These are phyloP conservation scores for Celastrina argiolus DNA, from an alignment of 2,888 invertebrate species.

Conservation along the genomic window DNA sequence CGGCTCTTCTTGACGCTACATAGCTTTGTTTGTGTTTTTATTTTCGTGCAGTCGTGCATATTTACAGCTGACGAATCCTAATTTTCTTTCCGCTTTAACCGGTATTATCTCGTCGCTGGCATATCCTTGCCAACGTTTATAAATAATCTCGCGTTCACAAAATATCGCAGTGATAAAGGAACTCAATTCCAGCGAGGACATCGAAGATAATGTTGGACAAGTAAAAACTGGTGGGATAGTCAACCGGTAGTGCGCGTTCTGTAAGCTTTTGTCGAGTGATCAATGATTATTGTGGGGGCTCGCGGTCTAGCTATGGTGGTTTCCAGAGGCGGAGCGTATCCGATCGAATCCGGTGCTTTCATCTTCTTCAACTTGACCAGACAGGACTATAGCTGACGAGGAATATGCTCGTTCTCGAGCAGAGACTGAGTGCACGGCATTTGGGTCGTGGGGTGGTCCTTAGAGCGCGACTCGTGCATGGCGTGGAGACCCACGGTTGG, in stretches of 20 bases:
- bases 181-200: constrained; percentile 20
- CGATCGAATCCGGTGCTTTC: constrained; percentile 64
- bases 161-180: constrained; percentile 24
- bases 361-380: constrained; percentile 70
- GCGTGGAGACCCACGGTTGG: constrained; percentile 66
- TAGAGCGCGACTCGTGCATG: constrained; percentile 61
- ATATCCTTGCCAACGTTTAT: constrained; percentile 25
- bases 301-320: constrained; percentile 68
- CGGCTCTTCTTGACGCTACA: constrained; percentile 46
- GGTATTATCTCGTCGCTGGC: constrained; percentile 41
- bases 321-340: constrained; percentile 52
- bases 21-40: constrained; percentile 30
- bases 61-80: constrained; percentile 43
- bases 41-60: constrained; percentile 27
- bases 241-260: constrained; percentile 33
- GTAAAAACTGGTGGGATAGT: constrained; percentile 41
- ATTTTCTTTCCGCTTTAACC: constrained; percentile 40
- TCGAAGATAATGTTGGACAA: constrained; percentile 70
- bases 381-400: constrained; percentile 75
- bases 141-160: constrained; percentile 20
- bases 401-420: constrained; percentile 73
- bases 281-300: constrained; percentile 65
- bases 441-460: constrained; percentile 59
- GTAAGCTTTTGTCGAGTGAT: constrained; percentile 43
- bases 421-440: constrained; percentile 65